Conservation (phyloP, 2,797 vertebrate species). For the Brotula barbata region DNA sequence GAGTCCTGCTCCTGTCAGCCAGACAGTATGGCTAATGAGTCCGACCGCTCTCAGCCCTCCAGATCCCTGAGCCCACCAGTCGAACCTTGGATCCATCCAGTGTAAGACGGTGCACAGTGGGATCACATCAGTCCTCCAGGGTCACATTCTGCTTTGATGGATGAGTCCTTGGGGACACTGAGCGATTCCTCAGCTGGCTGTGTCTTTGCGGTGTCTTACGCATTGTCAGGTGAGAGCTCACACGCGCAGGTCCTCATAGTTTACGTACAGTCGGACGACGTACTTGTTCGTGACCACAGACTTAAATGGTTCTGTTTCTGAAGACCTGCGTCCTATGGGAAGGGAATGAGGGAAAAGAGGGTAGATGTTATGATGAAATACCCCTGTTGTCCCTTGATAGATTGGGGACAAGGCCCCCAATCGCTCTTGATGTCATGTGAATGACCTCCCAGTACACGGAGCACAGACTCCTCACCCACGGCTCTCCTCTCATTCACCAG, state of each 20-base stretch:
- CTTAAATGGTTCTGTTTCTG: slow-evolving; percentile 60
- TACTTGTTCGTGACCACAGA: slow-evolving; percentile 68
- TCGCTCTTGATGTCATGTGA: slow-evolving; percentile 76
- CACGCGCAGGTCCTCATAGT: slow-evolving; percentile 36
- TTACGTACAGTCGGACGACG: slow-evolving; percentile 46
- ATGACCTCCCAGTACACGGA: slow-evolving; percentile 74
- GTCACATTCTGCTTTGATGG: slow-evolving; percentile 63
- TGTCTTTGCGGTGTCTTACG: slow-evolving; percentile 34
- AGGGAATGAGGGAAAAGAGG: slow-evolving; percentile 23
- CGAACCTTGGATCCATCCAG: slow-evolving; percentile 52
- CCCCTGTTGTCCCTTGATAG: slow-evolving; percentile 74
- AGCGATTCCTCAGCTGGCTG: slow-evolving; percentile 44
- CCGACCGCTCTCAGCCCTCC: slow-evolving; percentile 44
- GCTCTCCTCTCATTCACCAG: slow-evolving; percentile 59
- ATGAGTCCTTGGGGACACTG: slow-evolving; percentile 60
- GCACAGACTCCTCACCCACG: slow-evolving; percentile 72
- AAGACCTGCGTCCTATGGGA: slow-evolving; percentile 51
- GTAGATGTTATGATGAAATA: slow-evolving; percentile 75
- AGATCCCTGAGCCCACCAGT: slow-evolving; percentile 25
- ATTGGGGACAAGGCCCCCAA: slow-evolving; percentile 77
- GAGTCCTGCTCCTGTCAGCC: slow-evolving; percentile 45
- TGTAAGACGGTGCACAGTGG: slow-evolving; percentile 37
- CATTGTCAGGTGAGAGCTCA: slow-evolving; percentile 27
- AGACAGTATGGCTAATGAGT: slow-evolving; percentile 53
- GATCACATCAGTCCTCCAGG: slow-evolving; percentile 59